Evolutionary conservation across 2,888 invertebrate genomes (phyloP), one percentile per base, ranked within the genome.

Genomic region (Netelia fuscicornis): DNA sequence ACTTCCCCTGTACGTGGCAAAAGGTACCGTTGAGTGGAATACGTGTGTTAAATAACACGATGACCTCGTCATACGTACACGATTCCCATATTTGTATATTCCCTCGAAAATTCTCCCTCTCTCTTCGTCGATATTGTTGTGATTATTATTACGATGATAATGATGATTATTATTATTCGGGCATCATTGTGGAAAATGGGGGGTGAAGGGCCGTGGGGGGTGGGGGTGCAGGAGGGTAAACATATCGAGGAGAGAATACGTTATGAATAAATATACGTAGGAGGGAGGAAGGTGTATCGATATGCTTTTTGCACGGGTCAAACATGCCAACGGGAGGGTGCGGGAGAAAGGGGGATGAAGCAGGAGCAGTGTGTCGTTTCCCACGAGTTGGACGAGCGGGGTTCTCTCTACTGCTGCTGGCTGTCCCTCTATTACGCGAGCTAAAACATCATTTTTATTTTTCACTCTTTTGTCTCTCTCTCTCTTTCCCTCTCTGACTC

Each of bases 1-100:
- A 88, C 88, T 88, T 89, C 85, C 0, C 37, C 10, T 10, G 48
- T 86, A 85, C 81, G 75, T 80, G 37, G 37, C 52, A 23, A 25
- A 52, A 42, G 25, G 64, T 37, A 37, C 37, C 37, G 37, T 5
- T 8, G 37, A 37, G 37, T 37, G 37, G 37, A 37, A 37, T 37
- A 37, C 37, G 6, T 6, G 37, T 37, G 37, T 37, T 37, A 62
- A 72, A 65, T 67, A 71, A 48, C 23, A 75, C 37, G 37, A 75
- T 23, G 37, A 42, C 17, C 48, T 44, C 25, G n/a, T 52, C 62
- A 77, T 44, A 82, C 64, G 80, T 80, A 75, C 62, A 56, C 11
- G 13, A 42, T 23, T 58, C 37, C 23, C 56, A 17, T 75, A 65
- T 83, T 70, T 62, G 70, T 80, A 68, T 60, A 81, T 83, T 70